These are phyloP conservation scores for Biston betularia DNA, from an alignment of 2,888 invertebrate genomes.

Conservation along the genomic window DNA sequence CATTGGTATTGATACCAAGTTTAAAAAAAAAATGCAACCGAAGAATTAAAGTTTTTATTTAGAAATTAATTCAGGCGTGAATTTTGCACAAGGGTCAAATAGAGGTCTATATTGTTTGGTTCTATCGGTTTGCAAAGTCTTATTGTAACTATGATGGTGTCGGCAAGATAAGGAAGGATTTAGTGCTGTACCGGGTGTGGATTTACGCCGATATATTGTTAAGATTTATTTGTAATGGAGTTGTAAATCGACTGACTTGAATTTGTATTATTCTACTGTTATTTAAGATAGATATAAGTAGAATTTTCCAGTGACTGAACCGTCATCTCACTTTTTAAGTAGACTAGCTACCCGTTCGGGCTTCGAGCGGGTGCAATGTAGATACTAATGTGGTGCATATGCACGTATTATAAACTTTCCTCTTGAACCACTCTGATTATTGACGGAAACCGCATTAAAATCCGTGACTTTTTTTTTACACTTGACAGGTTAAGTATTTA, in stretches of 20 bases:
- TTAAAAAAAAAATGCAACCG: constrained; percentile 29
- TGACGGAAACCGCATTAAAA: too few relatives aligned
- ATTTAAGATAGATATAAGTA: not conserved
- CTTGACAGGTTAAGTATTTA: too few relatives aligned
- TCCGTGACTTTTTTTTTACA: too few relatives aligned
- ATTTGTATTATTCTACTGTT: not conserved
- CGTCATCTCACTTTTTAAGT: too few relatives aligned
- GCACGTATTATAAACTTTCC: too few relatives aligned
- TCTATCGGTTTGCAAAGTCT: constrained; percentile 41
- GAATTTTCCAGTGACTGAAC: too few relatives aligned
- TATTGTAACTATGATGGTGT: constrained; percentile 48
- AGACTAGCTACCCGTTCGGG: too few relatives aligned
- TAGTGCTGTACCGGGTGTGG: constrained; percentile 42
- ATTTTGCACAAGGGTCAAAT: constrained; percentile 47
- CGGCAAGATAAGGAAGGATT: constrained; percentile 50
- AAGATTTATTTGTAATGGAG: constrained; percentile 38
- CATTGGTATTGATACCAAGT: constrained; percentile 34
- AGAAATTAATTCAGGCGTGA: constrained; percentile 49
- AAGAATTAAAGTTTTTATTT: constrained; percentile 29
- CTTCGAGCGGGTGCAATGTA: too few relatives aligned
- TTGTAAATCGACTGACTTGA: constrained; percentile 14
- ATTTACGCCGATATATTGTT: constrained; percentile 40
- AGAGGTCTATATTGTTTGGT: constrained; percentile 38
- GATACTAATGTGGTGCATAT: too few relatives aligned
- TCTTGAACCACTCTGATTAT: too few relatives aligned